Conservation (phyloP, 64 coral and sea anemone species). For the Montipora sp. region DNA sequence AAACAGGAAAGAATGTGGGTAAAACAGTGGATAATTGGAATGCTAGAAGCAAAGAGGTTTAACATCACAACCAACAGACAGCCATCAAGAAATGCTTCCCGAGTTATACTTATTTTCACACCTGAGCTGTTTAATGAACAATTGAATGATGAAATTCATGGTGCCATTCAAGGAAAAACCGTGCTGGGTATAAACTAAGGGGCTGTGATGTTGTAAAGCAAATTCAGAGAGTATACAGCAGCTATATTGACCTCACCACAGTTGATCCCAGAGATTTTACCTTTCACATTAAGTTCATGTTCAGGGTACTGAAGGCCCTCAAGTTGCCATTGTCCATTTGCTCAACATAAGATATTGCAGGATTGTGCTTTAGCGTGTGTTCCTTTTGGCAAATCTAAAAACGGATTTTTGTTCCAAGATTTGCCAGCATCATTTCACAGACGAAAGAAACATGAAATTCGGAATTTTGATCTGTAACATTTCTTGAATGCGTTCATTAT, state of each 20-base stretch:
- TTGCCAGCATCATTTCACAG: too few species aligned
- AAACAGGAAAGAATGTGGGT: slow-evolving; percentile 61
- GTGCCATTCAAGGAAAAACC: slow-evolving; percentile 11
- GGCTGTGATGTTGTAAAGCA: slow-evolving; percentile 13
- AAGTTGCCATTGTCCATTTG: slow-evolving; percentile 53
- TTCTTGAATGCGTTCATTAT: too few species aligned
- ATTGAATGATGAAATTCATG: not conserved
- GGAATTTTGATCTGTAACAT: too few species aligned
- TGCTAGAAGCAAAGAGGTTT: slow-evolving; percentile 33
- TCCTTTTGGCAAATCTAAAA: too few species aligned
- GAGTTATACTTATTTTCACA: slow-evolving; percentile 51
- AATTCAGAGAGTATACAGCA: slow-evolving; percentile 11
- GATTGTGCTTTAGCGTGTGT: not conserved
- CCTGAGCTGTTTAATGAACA: slow-evolving; percentile 32
- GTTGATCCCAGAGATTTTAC: slow-evolving; percentile 29
- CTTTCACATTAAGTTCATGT: slow-evolving; percentile 44
- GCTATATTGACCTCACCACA: slow-evolving; percentile 14
- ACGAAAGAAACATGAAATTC: too few species aligned
- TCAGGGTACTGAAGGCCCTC: slow-evolving; percentile 15
- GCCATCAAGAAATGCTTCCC: slow-evolving; percentile 16
- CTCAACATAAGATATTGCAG: slow-evolving; percentile 25
- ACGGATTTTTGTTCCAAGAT: too few species aligned
- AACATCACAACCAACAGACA: slow-evolving; percentile 57
- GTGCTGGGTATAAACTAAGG: slow-evolving; percentile 37
- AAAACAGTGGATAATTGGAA: slow-evolving; percentile 46